Base-by-base conservation (phyloP, 2,888 invertebrate species). In the Drosophila melanosoma region DNA sequence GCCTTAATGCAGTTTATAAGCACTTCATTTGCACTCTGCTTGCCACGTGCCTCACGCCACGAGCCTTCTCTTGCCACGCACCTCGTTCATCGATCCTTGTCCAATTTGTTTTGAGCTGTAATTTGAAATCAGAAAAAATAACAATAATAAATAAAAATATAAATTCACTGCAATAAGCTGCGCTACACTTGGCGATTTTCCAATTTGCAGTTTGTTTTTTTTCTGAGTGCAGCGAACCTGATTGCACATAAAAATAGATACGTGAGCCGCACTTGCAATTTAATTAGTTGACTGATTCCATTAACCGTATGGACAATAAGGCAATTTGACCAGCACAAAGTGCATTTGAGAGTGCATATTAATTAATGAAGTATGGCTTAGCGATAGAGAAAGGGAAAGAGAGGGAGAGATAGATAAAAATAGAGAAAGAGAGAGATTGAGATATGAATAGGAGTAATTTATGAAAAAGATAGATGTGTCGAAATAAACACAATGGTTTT, bases 1-100 rank as follows among this genome's bases (percentile, higher is more conserved):
- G 17, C 58, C 45, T 49, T 64, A 20, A 48, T 51, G 38, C 53
- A 20, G 63, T 53, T 45, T 68, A 52, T 66, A 72, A 79, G 67
- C 74, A 68, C 71, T 76, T 79, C 45, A 81, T 81, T 74, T 76
- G 57, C 45, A 66, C 40, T 62, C 42, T 51, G 60, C 60, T n/a
- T 65, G 54, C 36, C 38, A 11, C 11, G 54, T 12, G 26, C n/a
- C 36, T 12, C 26, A 17, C 2, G 51, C 42, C 20, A 0, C 23
- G 1, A 15, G 45, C 45, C 3, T 4, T 7, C 45, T 7, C 23
- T 23, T 45, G 45, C 15, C 45, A 23, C 17, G 7, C 36, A 38
- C 36, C n/a, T 54, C n/a, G 17, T 20, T 29, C 32, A 67, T 42
- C 40, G 49, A 40, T 67, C 49, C 56, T 23, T 26, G 23, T 29